Evolutionary conservation across 1,140 invertebrate species (phyloP).

Genomic region (Drosophila grimshawi): DNA sequence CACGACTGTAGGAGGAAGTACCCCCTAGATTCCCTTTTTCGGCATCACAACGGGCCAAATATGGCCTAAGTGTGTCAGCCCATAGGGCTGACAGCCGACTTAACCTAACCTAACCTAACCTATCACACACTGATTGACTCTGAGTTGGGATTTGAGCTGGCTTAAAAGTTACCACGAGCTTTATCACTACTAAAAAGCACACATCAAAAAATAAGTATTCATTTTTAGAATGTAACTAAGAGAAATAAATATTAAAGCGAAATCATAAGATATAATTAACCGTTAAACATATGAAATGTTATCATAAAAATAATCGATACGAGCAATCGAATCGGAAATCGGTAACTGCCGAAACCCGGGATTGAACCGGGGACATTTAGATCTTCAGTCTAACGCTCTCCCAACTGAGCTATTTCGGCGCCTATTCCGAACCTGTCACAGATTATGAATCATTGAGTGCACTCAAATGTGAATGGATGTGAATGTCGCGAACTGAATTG

Average conservation of each 20-base stretch:
- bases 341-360: constrained; percentile 89
- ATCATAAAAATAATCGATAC: background rate
- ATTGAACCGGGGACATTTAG: constrained; percentile 92
- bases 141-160: too few species aligned
- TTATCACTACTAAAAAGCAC: background rate
- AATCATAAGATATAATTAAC: background rate
- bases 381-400: constrained; percentile 93
- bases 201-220: too few species aligned
- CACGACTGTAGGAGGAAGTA: too few species aligned
- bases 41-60: too few species aligned
- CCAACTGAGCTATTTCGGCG: constrained; percentile 88
- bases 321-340: background rate
- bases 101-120: too few species aligned
- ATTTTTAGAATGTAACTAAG: too few species aligned
- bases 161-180: background rate
- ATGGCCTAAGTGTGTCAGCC: too few species aligned
- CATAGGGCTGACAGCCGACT: too few species aligned
- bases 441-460: background rate
- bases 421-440: background rate
- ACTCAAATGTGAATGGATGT: background rate
- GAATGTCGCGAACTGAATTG: background rate
- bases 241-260: too few species aligned
- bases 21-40: too few species aligned
- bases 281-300: background rate
- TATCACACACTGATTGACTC: too few species aligned